phyloP scores from a whole-genome alignment of 2,888 invertebrate genomes.

The Ophioninae sp. region DNA sequence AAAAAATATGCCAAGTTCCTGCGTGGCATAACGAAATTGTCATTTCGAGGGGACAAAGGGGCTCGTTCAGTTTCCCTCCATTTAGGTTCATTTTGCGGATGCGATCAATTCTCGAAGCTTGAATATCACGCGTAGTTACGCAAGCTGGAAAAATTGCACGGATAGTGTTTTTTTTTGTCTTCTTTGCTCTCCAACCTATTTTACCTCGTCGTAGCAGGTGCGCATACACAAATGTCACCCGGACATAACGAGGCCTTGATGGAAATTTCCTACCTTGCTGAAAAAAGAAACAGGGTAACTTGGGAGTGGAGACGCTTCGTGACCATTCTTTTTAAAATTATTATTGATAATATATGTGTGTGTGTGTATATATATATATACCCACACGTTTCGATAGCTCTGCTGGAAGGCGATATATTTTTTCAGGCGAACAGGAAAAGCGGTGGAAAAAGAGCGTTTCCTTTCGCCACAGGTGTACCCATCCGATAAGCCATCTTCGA shows the following conservation, averaged over 20 bases:
- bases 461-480: constrained; percentile 64
- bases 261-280: background rate
- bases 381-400: background rate
- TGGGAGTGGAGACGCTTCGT: background rate
- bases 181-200: background rate
- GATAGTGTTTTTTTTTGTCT: background rate
- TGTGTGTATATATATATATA: too few relatives aligned
- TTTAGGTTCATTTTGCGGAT: background rate
- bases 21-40: background rate
- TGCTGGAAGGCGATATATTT: constrained; percentile 29
- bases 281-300: background rate
- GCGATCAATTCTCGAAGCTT: background rate
- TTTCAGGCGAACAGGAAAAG: constrained; percentile 1
- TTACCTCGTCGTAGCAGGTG: background rate
- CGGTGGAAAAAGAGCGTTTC: constrained; percentile 50
- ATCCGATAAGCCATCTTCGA: constrained; percentile 63
- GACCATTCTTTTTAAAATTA: background rate
- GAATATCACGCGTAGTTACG: background rate
- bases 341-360: background rate
- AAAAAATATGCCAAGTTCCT: background rate
- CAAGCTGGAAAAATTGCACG: background rate
- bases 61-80: background rate
- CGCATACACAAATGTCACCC: constrained; percentile 6
- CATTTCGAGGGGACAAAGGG: background rate
- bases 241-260: constrained; percentile 42